Evolutionary conservation across 1,140 invertebrate genomes (phyloP).

Genomic region (Cydia fagiglandana): DNA sequence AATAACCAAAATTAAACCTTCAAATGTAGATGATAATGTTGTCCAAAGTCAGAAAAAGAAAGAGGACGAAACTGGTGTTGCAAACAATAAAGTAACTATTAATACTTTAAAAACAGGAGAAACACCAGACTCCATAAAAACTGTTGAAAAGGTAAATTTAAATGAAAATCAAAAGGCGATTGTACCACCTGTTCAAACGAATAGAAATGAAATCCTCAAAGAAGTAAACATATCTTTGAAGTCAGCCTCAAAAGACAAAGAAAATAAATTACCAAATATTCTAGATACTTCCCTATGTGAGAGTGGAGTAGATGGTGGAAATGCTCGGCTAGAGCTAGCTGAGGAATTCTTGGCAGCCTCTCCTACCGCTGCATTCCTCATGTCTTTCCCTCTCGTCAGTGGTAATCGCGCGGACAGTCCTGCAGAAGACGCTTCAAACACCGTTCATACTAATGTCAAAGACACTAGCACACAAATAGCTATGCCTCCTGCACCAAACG

Average conservation of each 20-base stretch:
- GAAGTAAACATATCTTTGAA: constrained; percentile 43
- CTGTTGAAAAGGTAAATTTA: constrained; percentile 19
- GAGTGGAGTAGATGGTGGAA: constrained; percentile 79
- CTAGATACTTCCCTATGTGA: constrained; percentile 74
- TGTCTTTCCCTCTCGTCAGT: constrained; percentile 86
- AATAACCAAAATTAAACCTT: not conserved
- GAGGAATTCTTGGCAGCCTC: constrained; percentile 88
- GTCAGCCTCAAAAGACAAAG: constrained; percentile 64
- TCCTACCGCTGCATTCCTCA: constrained; percentile 87
- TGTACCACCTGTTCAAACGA: not conserved
- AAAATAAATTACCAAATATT: constrained; percentile 71
- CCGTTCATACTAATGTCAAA: constrained; percentile 48
- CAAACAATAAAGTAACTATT: constrained; percentile 1
- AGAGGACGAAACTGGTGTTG: not conserved
- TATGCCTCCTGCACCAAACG: constrained; percentile 41
- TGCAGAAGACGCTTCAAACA: constrained; percentile 59
- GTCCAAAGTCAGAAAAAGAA: not conserved
- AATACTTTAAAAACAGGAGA: not conserved
- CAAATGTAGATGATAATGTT: not conserved
- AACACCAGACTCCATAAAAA: not conserved
- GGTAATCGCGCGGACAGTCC: constrained; percentile 77
- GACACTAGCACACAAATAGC: constrained; percentile 56
- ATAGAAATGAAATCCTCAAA: constrained; percentile 38
- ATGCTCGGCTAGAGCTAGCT: constrained; percentile 84
- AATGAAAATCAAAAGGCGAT: constrained; percentile 6